Evolutionary conservation across 2,888 invertebrate genomes (phyloP).

Genomic region (Metacarcinus magister): DNA sequence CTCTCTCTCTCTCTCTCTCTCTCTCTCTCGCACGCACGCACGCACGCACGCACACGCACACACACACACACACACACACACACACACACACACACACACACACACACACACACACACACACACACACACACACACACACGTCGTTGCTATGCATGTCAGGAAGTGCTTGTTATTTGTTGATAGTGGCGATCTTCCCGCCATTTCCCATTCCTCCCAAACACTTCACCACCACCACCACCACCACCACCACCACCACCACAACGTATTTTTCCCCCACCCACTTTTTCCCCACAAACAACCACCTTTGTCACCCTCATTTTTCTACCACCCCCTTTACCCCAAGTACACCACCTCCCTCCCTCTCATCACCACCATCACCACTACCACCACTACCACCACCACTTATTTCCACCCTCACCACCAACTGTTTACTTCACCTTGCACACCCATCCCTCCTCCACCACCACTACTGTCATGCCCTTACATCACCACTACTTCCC

Average conservation of each 20-base stretch:
- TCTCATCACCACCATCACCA: neutral
- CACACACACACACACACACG: neutral
- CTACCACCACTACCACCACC: neutral
- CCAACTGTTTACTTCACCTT: too few species aligned
- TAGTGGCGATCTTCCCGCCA: neutral
- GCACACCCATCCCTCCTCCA: too few species aligned
- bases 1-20: too few species aligned
- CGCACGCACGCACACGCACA: too few species aligned
- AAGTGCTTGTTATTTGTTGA: constrained; percentile 11
- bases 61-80: too few species aligned
- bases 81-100: too few species aligned
- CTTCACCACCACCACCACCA: neutral
- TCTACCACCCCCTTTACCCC: neutral
- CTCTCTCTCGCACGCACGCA: too few species aligned
- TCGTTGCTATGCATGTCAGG: constrained; percentile 20
- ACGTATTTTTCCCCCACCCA: neutral
- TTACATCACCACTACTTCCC: neutral
- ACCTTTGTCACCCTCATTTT: constrained; percentile 8
- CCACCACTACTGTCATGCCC: neutral
- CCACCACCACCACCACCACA: constrained; percentile 38
- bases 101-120: too few species aligned
- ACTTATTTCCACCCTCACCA: neutral
- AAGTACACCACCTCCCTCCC: neutral
- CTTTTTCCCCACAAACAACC: constrained; percentile 40
- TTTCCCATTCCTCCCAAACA: neutral